Conservation (phyloP, 2,797 vertebrate genomes). For the Tokudaia muenninki region DNA sequence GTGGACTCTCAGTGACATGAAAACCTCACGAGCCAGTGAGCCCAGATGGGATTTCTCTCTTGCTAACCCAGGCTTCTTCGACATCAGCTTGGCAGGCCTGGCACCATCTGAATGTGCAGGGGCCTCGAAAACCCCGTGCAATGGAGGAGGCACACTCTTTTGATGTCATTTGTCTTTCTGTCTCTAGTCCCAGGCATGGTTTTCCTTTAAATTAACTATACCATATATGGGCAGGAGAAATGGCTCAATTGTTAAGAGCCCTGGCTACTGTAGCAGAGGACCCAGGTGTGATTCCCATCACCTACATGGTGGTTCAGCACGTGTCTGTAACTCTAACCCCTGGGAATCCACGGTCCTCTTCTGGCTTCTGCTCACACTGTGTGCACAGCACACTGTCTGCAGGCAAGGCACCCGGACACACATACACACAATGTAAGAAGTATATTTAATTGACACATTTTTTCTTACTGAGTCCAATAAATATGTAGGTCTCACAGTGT, state of each 20-base stretch:
- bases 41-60: neutral
- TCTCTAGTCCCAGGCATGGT: slow-evolving; percentile 20
- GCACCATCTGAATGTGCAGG: neutral
- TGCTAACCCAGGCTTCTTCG: neutral
- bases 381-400: neutral
- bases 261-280: neutral
- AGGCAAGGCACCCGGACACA: neutral
- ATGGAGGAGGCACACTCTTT: neutral
- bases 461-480: slow-evolving; percentile 46
- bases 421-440: neutral
- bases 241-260: neutral
- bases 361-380: no score
- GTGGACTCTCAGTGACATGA: neutral
- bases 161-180: slow-evolving; percentile 52
- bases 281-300: neutral
- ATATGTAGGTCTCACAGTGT: neutral
- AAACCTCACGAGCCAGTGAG: neutral
- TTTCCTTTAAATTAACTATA: slow-evolving; percentile 3
- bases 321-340: neutral
- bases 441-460: slow-evolving; percentile 30
- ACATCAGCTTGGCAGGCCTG: neutral
- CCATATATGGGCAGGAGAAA: neutral
- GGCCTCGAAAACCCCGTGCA: neutral
- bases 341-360: neutral
- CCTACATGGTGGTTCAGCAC: neutral